Conservation (phyloP, 2,888 invertebrate species). For the Aporophyla lueneburgensis region DNA sequence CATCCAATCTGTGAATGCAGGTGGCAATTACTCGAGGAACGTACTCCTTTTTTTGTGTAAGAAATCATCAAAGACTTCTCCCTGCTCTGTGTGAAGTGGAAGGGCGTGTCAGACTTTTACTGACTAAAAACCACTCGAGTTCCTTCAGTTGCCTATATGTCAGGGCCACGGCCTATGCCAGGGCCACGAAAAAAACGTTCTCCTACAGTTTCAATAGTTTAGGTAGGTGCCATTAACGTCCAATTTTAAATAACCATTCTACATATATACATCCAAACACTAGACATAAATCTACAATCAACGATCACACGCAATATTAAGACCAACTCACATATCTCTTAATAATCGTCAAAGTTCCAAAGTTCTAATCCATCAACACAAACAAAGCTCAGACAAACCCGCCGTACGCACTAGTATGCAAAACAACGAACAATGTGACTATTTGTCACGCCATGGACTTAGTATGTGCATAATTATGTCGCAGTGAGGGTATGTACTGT, state of each 20-base stretch:
- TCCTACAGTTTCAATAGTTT: neutral
- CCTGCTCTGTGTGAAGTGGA: no score
- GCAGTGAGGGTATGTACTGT: constrained; percentile 51
- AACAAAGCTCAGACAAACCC: constrained; percentile 41
- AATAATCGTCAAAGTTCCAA: neutral
- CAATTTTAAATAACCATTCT: neutral
- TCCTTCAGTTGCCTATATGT: no score
- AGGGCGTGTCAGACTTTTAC: no score
- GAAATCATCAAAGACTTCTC: no score
- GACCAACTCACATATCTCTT: neutral
- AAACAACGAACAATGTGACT: constrained; percentile 63
- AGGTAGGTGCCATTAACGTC: neutral
- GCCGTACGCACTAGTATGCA: constrained; percentile 32
- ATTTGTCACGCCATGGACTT: constrained; percentile 70
- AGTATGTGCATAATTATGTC: constrained; percentile 71
- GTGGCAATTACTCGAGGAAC: neutral
- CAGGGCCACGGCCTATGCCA: no score
- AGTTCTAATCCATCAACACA: neutral
- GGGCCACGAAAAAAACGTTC: neutral
- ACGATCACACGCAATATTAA: neutral
- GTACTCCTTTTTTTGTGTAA: no score
- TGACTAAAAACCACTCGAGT: no score
- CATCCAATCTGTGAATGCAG: neutral
- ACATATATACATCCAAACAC: neutral
- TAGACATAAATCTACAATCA: neutral